Base-by-base conservation (phyloP, 2,797 vertebrate genomes). In the Pipistrellus kuhlii region DNA sequence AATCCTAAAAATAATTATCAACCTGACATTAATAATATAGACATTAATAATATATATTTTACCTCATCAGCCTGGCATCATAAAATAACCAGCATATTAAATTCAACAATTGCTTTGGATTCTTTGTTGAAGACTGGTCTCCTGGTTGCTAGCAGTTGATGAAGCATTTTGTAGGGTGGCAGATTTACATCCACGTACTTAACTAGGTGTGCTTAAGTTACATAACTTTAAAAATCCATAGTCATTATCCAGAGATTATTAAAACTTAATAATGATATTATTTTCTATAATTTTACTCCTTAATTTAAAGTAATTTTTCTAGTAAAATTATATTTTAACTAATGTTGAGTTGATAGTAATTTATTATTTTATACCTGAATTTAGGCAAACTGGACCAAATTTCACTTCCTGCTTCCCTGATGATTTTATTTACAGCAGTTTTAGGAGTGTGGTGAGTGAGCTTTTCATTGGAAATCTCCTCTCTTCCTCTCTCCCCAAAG, bases 1-100 rank as follows among this genome's bases (percentile, higher is more conserved):
- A 88, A 51, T 94, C 88, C 57, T 92, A 76, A 95, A 93, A 87
- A 81, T 90, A 85, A 87, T 72, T 55, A 75, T 76, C 48, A 78
- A 53, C 21, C 88, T 91, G 66, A 78, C 72, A 20, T 57, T 76
- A 92, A 44, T 85, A 89, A 51, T 83, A 35, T 53, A 23, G 66
- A 78, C 72, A 20, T 57, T 76, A 92, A 44, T 85, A 89, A 51
- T 83, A 35, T 53, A 23, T 69, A 32, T 77, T 35, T 87, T 62
- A n/a, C 21, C 30, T 92, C 64, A 53, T 81, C 32, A 66, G 15
- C 64, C 30, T 62, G 17, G 44, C 11, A 46, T 35, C 62, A 68
- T 69, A 41, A 88, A 93, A 53, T 78, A 68, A 55, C 6, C 27
- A 46, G 23, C 41, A 6, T 55, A 30, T 80, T 81, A 89, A 85